Evolutionary conservation across 2,888 invertebrate genomes (phyloP), one percentile per base, ranked within the genome.

Genomic region (Cerastis rubricosa): DNA sequence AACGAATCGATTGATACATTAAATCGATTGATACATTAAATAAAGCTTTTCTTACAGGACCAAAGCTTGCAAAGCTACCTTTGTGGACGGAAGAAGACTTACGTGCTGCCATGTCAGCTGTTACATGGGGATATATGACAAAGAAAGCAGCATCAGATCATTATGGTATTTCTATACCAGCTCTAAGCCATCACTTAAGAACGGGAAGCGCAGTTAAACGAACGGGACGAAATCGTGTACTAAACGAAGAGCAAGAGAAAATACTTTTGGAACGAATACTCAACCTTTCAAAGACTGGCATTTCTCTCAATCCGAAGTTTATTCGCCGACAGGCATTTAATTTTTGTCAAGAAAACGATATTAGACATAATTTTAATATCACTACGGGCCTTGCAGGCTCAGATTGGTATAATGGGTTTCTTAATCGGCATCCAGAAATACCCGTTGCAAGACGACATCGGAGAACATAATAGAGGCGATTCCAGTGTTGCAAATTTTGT

Each of bases 161-260:
- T 40, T 59, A 78, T 12, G 67, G 67, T 29, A 78, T 68, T 29
- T 66, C 78, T n/a, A 40, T 76, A 45, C 76, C 76, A 14, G 45
- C 76, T 19, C 76, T 76, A 17, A 69, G 17, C 22, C 69, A 63
- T 63, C 78, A 78, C 63, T 49, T 65, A 29, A 77, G 17, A 64
- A 64, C 76, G 2, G 70, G 71, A 57, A 47, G 29, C 40, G 12
- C 64, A 76, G 61, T 78, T 11, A 76, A 78, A 76, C 64, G 71
- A 19, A 64, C 63, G 14, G 77, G 76, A 35, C 71, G 77, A n/a
- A 78, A 40, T 22, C 63, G 76, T 2, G 22, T 76, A 63, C n/a
- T 77, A 61, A 77, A 76, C 25, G 76, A 76, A 17, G 22, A 25
- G 11, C 76, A 77, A 54, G 76, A 77, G 45, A 22, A 69, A 25